A percentile compares a stretch with the other conserved stretches of the same genome.
Conservation (phyloP, 2,113 vertebrate species). For the Indicator indicator region DNA sequence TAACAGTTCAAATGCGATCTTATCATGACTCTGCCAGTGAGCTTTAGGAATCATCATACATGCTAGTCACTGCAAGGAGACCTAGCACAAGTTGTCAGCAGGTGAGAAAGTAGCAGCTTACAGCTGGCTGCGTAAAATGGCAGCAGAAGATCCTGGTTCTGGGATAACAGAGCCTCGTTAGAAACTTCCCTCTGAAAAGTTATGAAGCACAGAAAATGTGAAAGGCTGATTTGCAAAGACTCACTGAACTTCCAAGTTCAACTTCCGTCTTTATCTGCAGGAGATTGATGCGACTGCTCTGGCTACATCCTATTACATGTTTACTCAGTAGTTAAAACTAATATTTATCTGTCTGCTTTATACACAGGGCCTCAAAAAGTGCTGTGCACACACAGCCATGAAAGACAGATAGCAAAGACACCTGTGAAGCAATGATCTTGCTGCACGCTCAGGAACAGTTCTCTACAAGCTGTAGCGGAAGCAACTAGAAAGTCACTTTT, state of each 20-base stretch:
- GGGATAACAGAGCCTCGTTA: not conserved
- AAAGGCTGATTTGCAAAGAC: not conserved
- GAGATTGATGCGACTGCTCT: not conserved
- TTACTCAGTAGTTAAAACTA: not conserved
- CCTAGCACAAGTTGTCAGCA: not conserved
- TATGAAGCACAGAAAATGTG: not conserved
- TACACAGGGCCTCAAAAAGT: not conserved
- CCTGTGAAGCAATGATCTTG: not conserved
- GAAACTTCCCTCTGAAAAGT: not conserved
- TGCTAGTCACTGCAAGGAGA: not conserved
- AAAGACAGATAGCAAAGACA: not conserved
- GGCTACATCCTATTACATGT: not conserved
- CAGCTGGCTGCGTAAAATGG: fast-evolving
- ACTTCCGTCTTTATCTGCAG: not conserved
- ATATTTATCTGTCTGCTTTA: not conserved
- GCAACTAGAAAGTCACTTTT: not conserved
- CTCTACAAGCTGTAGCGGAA: not conserved
- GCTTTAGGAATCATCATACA: not conserved
- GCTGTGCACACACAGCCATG: not conserved
- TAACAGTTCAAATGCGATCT: fast-evolving
- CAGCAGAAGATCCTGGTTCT: not conserved
- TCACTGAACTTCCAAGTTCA: not conserved
- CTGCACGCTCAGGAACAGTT: not conserved
- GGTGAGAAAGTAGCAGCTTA: not conserved
- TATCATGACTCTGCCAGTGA: not conserved